phyloP scores from a whole-genome alignment of 2,797 vertebrate genomes.

The Zonotrichia albicollis region DNA sequence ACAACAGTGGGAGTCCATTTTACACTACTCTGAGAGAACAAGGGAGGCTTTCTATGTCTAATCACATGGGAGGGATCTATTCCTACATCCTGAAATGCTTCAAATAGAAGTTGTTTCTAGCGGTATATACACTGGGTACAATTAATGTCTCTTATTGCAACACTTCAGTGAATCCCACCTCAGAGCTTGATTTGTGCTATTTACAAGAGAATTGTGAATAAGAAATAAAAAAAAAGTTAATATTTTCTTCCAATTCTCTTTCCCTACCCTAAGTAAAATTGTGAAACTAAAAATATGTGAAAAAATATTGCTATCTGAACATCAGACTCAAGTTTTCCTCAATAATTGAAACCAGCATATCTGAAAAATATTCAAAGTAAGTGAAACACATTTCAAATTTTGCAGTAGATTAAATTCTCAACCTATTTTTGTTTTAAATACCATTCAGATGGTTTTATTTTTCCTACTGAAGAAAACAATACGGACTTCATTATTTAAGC shows the following conservation, averaged over 20 bases:
- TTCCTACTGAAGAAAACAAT: slow-evolving; percentile 30
- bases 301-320: background rate
- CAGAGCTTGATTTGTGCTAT: background rate
- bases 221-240: background rate
- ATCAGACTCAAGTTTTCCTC: background rate
- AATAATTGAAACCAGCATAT: slow-evolving; percentile 34
- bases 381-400: slow-evolving; percentile 15
- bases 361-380: slow-evolving; percentile 47
- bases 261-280: background rate
- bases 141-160: slow-evolving; percentile 22
- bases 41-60: slow-evolving; percentile 25
- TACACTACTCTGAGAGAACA: background rate
- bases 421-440: slow-evolving; percentile 47
- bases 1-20: slow-evolving; percentile 18
- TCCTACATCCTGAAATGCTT: slow-evolving; percentile 30
- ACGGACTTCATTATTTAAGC: slow-evolving; percentile 24
- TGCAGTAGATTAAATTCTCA: slow-evolving; percentile 23
- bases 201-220: background rate
- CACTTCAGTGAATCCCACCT: background rate
- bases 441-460: slow-evolving; percentile 53
- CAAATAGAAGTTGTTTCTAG: slow-evolving; percentile 22
- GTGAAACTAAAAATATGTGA: background rate
- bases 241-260: background rate
- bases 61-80: slow-evolving; percentile 32
- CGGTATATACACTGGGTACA: background rate